Base-by-base conservation (phyloP, 2,797 vertebrate genomes). In the Gallinago solitaria region DNA sequence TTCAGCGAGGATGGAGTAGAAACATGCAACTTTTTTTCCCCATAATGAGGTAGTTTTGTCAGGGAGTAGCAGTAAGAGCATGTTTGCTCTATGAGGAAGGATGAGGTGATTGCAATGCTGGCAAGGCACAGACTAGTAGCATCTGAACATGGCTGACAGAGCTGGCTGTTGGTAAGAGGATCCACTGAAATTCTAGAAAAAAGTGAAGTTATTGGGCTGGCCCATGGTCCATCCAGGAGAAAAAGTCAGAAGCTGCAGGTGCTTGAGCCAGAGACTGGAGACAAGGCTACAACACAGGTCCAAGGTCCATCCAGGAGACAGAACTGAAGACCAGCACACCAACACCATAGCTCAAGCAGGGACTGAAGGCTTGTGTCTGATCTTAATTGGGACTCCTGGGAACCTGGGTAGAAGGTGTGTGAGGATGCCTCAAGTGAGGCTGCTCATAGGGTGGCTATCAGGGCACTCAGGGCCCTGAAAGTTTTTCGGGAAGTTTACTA, bases 71-170 rank as follows among this genome's bases (percentile, higher is more conserved):
- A 69, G 13, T 51, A 67, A 33, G 17, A 79, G 37, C 39, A 5
- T 16, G 7, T 71, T 80, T 0, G 0, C 27, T 48, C 15, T 65
- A 0, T 48, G 56, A 77, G 43, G 57, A 83, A 32, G 23, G 28
- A 53, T 57, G 54, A 74, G 25, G 43, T 73, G 33, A 67, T 47
- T 35, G 25, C 76, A 37, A 32, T 41, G 71, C 50, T 61, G 76
- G n/a, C 32, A 65, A 56, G 53, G 43, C 47, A 28, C 28, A 60
- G 60, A 50, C 19, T 35, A 33, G 37, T 28, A 41, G 47, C 37
- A 7, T 59, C 43, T 81, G 47, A 82, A 48, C 28, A 3, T 12
- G 25, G 56, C 39, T 83, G 71, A 19, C 20, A 64, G 39, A 76
- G 21, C 25, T 30, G 50, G 8, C 9, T 28, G 25, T 12, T 83